Base-by-base conservation (phyloP, 2,888 invertebrate species). In the Polietes domitor region DNA sequence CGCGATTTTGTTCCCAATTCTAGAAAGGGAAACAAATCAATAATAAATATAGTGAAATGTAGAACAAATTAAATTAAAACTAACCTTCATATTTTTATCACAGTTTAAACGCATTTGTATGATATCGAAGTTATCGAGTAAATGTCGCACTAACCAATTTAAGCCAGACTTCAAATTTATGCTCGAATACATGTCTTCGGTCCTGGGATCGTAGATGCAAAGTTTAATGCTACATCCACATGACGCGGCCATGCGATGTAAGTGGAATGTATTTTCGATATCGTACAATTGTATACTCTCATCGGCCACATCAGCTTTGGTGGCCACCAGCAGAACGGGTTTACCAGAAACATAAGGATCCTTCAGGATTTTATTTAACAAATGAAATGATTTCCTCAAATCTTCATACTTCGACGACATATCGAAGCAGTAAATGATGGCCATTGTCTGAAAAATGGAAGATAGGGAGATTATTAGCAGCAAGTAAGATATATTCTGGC, bases 211-310 rank as follows among this genome's bases (percentile, higher is more conserved):
- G 80, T 83, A 85, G 15, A 87, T 87, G 65, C 90, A 90, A 6
- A 88, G 70, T 73, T 85, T 87, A 6, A 89, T 77, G 0, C 87
- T 87, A 37, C 89, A 87, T 37, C 86, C 85, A 71, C 85, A 88
- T 2, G 77, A 73, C 43, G 85, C 86, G 2, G 91, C 89, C 74
- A 92, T 82, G 3, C 86, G 78, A 72, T 90, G 91, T 61, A 92
- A 70, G 0, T 85, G 81, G 28, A 92, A 92, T 0, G 88, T 79
- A 43, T 92, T 88, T 77, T 90, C 91, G 77, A 92, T 89, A 28
- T 92, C 92, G 70, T 91, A 90, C 50, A 91, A 80, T 70, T 91
- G 89, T 2, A 91, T 85, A 4, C 89, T 89, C 0, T 89, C 89
- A 61, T 87, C 83, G 1, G 82, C 86, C 70, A 88, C 61, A 84